Evolutionary conservation across 2,113 vertebrate species (phyloP), one percentile per base, ranked within the genome.

Genomic region (Microcebus ravelobensis): DNA sequence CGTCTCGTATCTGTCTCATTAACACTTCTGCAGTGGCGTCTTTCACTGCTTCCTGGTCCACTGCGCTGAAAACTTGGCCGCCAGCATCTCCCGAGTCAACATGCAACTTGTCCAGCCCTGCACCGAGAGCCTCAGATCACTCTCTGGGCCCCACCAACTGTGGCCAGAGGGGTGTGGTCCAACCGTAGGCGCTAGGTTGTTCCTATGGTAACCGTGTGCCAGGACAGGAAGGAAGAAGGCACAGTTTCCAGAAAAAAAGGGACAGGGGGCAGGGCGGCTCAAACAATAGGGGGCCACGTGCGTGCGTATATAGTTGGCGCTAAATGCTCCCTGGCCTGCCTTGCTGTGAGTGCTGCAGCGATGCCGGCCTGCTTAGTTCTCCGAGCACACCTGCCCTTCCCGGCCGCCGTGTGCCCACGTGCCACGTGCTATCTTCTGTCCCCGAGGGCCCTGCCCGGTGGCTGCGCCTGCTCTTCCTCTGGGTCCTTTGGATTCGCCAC

Each of bases 171-270:
- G 95, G 92, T 96, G 97, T 45, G 96, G 92, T 71, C 79, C 90
- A 80, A 6, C 31, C 11, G 6, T 61, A 86, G 71, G 70, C 36
- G 2, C 12, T 10, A 23, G 74, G 67, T 52, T 84, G 96, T 96
- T 97, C 31, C 96, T 77, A 95, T 94, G 76, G 96, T 27, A 97
- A 97, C 92, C 67, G 9, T 34, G 14, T 12, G 45, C 45, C 6
- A 10, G 9, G 67, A 61, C 36, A 57, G 61, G 85, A 88, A 95
- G 85, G 67, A 84, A 77, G 68, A 70, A 82, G 67, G 55, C 71
- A 39, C 61, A 36, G 67, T 86, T 91, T 73, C 36, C 67, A n/a
- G 76, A 63, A 85, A 73, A 81, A 86, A 31, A 17, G 55, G 76
- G 31, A 73, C 13, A 42, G 59, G 39, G 34, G 71, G 45, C 5